Percentiles rank a stretch among this genome's conserved stretches.
Evolutionary conservation across 2,888 invertebrate species (phyloP).

Genomic region (Eurytoma adleriae): DNA sequence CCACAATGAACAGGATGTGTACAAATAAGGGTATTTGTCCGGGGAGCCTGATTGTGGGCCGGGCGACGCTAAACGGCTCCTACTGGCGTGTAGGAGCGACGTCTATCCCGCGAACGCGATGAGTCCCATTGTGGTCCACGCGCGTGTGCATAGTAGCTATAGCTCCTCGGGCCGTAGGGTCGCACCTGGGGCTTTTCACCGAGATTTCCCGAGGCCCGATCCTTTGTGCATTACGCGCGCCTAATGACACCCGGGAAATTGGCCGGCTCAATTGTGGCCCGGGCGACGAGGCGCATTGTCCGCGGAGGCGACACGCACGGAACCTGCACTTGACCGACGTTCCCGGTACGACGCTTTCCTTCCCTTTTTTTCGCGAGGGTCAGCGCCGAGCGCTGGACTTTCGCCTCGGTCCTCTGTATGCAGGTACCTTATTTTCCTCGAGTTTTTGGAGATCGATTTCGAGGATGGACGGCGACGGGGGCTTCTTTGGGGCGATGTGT

Average conservation of each 20-base stretch:
- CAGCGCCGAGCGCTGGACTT: constrained; percentile 7
- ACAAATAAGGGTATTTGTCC: constrained; percentile 76
- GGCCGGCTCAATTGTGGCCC: constrained; percentile 19
- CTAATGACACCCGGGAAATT: constrained; percentile 43
- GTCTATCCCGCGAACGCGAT: neutral
- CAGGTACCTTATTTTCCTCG: too few relatives aligned
- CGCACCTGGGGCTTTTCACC: constrained; percentile 6
- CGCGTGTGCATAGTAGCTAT: neutral
- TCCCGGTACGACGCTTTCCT: neutral
- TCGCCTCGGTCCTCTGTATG: neutral
- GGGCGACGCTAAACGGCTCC: constrained; percentile 70
- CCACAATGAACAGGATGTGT: constrained; percentile 76
- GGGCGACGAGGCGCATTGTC: neutral
- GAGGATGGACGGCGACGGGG: too few relatives aligned
- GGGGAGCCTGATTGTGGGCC: constrained; percentile 69
- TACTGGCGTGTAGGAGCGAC: constrained; percentile 64
- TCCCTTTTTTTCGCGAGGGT: constrained; percentile 1
- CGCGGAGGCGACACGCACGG: neutral
- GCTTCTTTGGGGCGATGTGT: too few relatives aligned
- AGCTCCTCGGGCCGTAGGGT: too few relatives aligned
- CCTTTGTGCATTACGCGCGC: neutral
- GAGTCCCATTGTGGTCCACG: neutral
- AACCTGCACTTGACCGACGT: constrained; percentile 24
- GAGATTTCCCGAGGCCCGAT: neutral
- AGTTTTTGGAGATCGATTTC: too few relatives aligned